These are phyloP conservation scores for Rhea americana DNA, from an alignment of 2,113 vertebrate species.

Conservation along the genomic window DNA sequence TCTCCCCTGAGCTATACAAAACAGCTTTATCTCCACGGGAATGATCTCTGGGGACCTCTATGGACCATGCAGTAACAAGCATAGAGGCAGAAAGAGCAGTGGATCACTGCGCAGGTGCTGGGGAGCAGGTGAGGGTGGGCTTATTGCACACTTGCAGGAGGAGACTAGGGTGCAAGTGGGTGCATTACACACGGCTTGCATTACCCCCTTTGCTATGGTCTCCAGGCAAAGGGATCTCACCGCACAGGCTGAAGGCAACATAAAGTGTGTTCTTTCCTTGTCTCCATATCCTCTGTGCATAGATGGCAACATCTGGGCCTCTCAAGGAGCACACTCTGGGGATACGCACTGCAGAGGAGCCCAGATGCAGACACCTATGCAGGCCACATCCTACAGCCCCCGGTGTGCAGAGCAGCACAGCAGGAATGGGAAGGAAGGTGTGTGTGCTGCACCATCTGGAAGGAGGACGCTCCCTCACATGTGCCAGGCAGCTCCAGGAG, in stretches of 20 bases:
- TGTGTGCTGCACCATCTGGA: neutral
- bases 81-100: neutral
- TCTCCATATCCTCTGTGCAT: neutral
- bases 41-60: neutral
- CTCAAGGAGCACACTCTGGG: accelerated
- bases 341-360: neutral
- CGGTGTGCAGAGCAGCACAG: accelerated
- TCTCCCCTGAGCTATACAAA: neutral
- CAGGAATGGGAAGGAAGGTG: neutral
- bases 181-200: neutral
- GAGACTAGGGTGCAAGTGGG: neutral
- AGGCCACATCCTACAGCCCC: neutral
- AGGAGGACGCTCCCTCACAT: neutral
- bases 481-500: neutral
- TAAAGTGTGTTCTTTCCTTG: neutral
- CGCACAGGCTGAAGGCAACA: neutral
- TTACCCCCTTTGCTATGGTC: neutral
- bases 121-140: neutral
- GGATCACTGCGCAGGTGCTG: accelerated
- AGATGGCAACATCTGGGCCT: neutral
- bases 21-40: neutral
- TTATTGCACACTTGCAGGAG: neutral
- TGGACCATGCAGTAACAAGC: neutral
- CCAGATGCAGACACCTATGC: accelerated
- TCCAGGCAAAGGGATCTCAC: neutral